Evolutionary conservation across 1,140 invertebrate genomes (phyloP), one percentile per base, ranked within the genome.

Genomic region (Reticulitermes speratus): DNA sequence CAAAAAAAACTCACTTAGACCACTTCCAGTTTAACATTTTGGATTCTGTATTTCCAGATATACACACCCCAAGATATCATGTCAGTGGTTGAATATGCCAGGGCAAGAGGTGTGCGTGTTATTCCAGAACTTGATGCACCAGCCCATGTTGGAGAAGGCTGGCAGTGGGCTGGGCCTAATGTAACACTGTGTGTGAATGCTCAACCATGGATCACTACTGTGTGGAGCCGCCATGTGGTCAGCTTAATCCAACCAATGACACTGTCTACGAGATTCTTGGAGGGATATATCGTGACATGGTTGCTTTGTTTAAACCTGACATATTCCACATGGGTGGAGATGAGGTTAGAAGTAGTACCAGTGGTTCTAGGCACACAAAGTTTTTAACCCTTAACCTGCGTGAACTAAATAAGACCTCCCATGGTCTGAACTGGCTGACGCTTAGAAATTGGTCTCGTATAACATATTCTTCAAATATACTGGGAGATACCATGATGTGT

Each of bases 301-400:
- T 94, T 16, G 90, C 93, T 11, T 89, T 93, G 65, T 96, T 96
- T 88, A 87, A 93, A 44, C 94, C 95, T 0, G 96, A 96, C 88
- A 91, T 97, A 0, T 97, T 97, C 90, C 97, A 98, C 89, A 97
- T 97, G 96, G 97, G 97, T 44, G 97, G 96, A 0, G 96, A 97
- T 89, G 96, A 98, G 89, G 96, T 96, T 0, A 95, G 93, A 8
- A 55, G 52, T 16, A 55, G 16, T 19, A 55, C 45, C 52, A 19
- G 52, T 21, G 19, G 52, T 21, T 55, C 52, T 55, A 55, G 14
- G 52, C 19, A 5, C 52, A 55, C 52, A 55, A 55, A 55, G 3
- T 12, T 19, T 21, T 55, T 16, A 55, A 55, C 52, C 52, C 52
- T 21, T 55, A 55, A 16, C 19, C 52, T 55, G 52, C 19, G 19